Base-by-base conservation (phyloP, 2,113 vertebrate species). In the Sebastes schlegelii region DNA sequence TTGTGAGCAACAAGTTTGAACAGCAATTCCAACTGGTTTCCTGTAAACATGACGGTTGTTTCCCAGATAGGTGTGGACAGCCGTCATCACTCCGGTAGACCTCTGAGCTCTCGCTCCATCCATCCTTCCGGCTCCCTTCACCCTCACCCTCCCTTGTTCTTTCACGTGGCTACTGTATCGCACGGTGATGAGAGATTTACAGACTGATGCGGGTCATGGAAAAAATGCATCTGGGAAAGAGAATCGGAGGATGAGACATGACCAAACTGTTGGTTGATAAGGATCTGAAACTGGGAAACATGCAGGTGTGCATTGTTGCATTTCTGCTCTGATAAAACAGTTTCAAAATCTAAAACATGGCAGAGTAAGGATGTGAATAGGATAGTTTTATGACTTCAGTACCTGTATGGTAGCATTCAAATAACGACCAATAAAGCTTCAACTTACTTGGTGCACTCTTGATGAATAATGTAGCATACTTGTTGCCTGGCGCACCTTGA, bases 1-100 rank as follows among this genome's bases (percentile, higher is more conserved):
- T 85, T 83, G 40, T 52, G 21, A 86, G 66, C 60, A 48, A 55
- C n/a, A 77, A 61, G 72, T 74, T 45, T 80, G 21, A 91, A 80
- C 73, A 86, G 74, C 73, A 34, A 84, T 86, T 89, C 75, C 66
- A 82, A 89, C 88, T 83, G 70, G 89, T 92, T 93, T 92, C 63
- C 65, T 71, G 60, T 68, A 82, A 88, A 87, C 89, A 80, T 67
- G 49, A 66, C 7, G 45, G 21, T 43, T 82, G 80, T 86, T 79
- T 86, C 58, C 54, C 42, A 10, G 42, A 63, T 54, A 83, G 78
- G 87, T 86, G 87, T 70, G 74, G 88, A 93, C 78, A 91, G 86
- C 77, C 12, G 2, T 92, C 83, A 82, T 86, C 89, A 43, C 72
- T 52, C 49, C 12, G 5, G 9, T 9, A 34, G 73, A 88, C 61